These are phyloP conservation scores for Lanius collurio DNA, from an alignment of 2,113 vertebrate genomes.

Conservation along the genomic window DNA sequence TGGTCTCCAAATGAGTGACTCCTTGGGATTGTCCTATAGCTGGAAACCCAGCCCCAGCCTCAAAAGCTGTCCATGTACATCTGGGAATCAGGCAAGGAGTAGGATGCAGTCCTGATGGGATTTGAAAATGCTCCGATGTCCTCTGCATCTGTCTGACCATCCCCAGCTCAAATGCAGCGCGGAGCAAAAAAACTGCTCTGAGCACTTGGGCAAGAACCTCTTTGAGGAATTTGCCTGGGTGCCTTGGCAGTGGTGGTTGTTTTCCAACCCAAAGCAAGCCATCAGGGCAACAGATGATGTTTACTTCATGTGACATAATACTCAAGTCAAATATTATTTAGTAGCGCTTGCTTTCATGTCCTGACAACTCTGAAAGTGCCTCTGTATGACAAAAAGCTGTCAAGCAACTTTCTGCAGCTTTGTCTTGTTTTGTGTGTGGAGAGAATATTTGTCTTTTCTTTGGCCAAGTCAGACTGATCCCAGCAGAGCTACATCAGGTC, in stretches of 20 bases:
- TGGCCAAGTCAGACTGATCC: constrained; percentile 16
- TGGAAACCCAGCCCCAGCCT: background rate
- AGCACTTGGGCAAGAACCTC: constrained; percentile 42
- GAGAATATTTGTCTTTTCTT: constrained; percentile 43
- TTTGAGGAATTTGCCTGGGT: constrained; percentile 48
- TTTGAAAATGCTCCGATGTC: background rate
- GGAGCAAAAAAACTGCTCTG: constrained; percentile 40
- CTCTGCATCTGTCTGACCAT: background rate
- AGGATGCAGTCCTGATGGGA: background rate
- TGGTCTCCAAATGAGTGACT: background rate
- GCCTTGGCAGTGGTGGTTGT: constrained; percentile 41
- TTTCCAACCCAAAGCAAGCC: constrained; percentile 54
- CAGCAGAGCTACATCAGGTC: constrained; percentile 40
- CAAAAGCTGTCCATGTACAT: background rate
- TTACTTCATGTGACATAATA: constrained; percentile 74
- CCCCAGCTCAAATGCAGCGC: rapidly evolving
- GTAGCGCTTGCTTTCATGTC: constrained; percentile 71
- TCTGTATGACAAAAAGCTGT: constrained; percentile 67
- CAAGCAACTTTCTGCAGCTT: constrained; percentile 58
- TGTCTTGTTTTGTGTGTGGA: constrained; percentile 19
- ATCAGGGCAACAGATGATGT: constrained; percentile 76
- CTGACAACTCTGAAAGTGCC: constrained; percentile 65
- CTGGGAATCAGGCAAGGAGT: background rate
- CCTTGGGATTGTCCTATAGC: background rate
- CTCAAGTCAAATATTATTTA: constrained; percentile 72